phyloP scores from a whole-genome alignment of 2,113 vertebrate species.

The Rhinopomastus cyanomelas region DNA sequence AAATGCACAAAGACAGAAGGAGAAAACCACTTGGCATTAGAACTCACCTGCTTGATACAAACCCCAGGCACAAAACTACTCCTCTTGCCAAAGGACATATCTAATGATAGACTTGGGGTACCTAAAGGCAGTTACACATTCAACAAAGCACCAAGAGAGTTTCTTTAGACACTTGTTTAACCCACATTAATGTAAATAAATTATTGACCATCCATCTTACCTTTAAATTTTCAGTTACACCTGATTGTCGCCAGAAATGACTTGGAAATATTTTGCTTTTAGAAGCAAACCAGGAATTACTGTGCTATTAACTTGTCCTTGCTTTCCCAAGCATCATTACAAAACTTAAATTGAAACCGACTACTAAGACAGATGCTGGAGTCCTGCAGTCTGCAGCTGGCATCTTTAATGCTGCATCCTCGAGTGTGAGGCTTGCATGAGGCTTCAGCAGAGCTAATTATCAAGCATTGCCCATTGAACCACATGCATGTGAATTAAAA shows the following conservation, averaged over 20 bases:
- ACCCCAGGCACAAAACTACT: background rate
- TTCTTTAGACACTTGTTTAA: background rate
- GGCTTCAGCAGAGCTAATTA: constrained; percentile 10
- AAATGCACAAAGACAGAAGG: background rate
- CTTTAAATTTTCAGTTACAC: background rate
- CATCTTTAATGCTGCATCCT: background rate
- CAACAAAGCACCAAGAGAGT: no score
- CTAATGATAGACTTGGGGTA: background rate
- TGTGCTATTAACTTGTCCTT: background rate
- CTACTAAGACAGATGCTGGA: background rate
- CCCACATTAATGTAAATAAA: background rate
- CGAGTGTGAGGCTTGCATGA: background rate
- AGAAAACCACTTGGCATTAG: background rate
- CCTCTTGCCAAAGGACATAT: background rate
- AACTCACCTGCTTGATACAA: background rate
- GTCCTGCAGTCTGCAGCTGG: background rate
- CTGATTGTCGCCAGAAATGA: background rate
- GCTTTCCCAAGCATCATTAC: background rate
- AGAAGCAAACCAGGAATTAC: background rate
- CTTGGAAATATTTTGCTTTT: background rate
- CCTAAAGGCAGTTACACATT: background rate
- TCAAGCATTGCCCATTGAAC: background rate
- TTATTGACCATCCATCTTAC: background rate
- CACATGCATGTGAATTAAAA: background rate
- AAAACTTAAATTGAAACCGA: background rate